Conservation (phyloP, 2,797 vertebrate genomes). For the Ispidina lecontei region DNA sequence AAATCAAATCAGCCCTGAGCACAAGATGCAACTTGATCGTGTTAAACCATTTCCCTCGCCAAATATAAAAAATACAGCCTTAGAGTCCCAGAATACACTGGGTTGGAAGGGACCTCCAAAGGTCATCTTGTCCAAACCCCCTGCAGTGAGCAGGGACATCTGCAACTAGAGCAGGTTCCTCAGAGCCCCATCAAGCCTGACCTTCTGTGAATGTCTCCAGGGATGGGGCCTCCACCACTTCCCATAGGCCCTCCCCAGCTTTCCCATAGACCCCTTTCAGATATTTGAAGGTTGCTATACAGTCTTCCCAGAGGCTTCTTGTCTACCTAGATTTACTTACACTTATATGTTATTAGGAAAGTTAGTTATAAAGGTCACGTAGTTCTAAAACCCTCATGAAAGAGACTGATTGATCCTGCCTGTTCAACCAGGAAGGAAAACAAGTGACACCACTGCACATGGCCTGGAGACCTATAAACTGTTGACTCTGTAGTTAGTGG, state of each 20-base stretch:
- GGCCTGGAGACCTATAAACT: background rate
- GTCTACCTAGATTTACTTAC: background rate
- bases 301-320: no score
- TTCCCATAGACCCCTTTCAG: no score
- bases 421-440: background rate
- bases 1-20: background rate
- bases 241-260: no score
- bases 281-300: no score
- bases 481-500: fast-evolving
- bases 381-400: background rate
- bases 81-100: no score
- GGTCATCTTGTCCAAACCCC: no score
- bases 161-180: no score
- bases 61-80: background rate
- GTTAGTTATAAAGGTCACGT: background rate
- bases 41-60: background rate
- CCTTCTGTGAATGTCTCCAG: no score
- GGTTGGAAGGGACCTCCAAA: no score
- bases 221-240: no score
- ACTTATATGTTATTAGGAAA: background rate
- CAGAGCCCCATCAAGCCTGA: no score
- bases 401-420: background rate
- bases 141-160: no score
- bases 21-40: fast-evolving
- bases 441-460: background rate